These are phyloP conservation scores for Bettongia penicillata DNA, from an alignment of 2,113 vertebrate species.

Conservation along the genomic window DNA sequence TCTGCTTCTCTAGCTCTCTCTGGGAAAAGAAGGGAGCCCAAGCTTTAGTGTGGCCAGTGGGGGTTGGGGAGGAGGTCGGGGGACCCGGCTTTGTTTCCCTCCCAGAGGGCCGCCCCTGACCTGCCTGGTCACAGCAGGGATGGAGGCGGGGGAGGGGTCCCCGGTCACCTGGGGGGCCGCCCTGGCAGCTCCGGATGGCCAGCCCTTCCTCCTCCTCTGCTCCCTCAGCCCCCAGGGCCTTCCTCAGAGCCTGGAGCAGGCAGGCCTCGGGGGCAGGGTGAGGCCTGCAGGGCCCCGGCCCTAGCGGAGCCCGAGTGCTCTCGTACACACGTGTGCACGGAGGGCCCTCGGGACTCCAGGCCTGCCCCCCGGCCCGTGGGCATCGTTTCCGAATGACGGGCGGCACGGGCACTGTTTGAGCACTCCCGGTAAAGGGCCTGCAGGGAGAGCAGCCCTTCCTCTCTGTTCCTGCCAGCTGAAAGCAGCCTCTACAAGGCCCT, in stretches of 20 bases:
- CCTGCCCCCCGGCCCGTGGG: not conserved
- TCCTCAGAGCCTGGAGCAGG: not conserved
- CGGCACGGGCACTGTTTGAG: not conserved
- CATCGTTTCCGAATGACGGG: not conserved
- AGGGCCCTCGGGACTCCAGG: not conserved
- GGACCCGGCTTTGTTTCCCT: not conserved
- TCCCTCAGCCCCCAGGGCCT: not conserved
- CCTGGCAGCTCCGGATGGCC: not conserved
- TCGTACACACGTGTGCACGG: no score
- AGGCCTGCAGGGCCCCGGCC: not conserved
- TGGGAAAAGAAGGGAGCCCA: constrained; percentile 75
- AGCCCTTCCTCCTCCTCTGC: not conserved
- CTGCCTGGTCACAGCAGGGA: not conserved
- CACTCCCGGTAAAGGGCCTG: not conserved
- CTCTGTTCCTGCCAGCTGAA: not conserved
- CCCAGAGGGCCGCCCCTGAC: not conserved
- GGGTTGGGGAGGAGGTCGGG: not conserved
- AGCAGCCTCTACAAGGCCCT: not conserved
- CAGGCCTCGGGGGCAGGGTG: not conserved
- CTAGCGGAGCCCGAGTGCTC: not conserved
- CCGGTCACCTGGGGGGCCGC: not conserved
- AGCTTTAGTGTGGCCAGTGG: not conserved
- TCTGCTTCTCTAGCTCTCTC: constrained; percentile 92
- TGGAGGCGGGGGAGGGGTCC: not conserved
- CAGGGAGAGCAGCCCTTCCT: not conserved